A percentile compares a stretch with the other conserved stretches of the same genome.
phyloP scores from a whole-genome alignment of 2,797 vertebrate genomes.

The Linurgus olivaceus region DNA sequence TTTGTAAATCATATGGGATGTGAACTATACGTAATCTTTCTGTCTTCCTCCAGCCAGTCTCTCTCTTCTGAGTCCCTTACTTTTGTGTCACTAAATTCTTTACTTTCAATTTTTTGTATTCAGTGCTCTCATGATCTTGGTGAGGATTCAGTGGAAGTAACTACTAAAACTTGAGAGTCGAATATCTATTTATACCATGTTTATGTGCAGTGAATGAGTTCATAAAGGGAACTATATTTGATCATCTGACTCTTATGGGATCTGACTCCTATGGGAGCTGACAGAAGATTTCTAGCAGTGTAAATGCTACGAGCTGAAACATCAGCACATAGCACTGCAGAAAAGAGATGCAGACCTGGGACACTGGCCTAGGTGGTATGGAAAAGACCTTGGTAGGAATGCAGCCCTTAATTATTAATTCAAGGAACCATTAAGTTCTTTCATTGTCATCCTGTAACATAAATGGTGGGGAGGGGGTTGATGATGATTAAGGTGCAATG shows the following conservation, averaged over 20 bases:
- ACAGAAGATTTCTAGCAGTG: not conserved
- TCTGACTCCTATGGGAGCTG: not conserved
- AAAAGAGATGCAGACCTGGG: not conserved
- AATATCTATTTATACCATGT: not conserved
- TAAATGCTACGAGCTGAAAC: accelerated
- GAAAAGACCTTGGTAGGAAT: not conserved
- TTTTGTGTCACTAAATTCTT: not conserved
- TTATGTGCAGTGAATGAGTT: not conserved
- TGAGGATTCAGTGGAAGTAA: not conserved
- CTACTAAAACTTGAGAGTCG: not conserved
- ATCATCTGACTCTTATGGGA: not conserved
- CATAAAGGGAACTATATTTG: not conserved
- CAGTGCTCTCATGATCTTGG: not conserved
- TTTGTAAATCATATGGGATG: not conserved
- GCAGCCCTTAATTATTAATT: not conserved
- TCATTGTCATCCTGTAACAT: accelerated
- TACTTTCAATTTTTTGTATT: not conserved
- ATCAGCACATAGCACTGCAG: accelerated
- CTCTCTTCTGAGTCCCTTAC: not conserved
- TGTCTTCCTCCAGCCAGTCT: not conserved
- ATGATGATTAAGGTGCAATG: not conserved
- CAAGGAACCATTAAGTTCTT: not conserved
- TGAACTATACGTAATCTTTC: not conserved
- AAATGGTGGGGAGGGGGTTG: not conserved
- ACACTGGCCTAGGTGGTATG: not conserved